Conservation (phyloP, 2,797 vertebrate species). For the Hydrocynus forskahlii region DNA sequence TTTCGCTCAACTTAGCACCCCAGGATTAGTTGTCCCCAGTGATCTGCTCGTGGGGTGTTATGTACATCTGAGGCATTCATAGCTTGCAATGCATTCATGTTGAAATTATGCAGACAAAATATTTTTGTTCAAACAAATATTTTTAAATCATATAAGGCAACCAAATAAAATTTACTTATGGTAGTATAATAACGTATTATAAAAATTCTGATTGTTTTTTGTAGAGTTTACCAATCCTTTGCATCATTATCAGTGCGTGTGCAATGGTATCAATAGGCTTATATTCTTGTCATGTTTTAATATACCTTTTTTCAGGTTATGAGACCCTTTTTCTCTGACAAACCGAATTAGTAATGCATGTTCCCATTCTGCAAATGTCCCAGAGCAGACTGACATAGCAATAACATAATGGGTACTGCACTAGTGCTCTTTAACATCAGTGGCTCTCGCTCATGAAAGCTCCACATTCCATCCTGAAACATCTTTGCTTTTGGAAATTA, state of each 20-base stretch:
- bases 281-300: conserved; percentile 20
- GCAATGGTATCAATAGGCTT: conserved; percentile 40
- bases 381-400: conserved; percentile 35
- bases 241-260: conserved; percentile 11
- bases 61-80: conserved; percentile 40
- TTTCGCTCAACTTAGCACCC: conserved; percentile 54
- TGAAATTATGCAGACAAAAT: too few species aligned
- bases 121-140: too few species aligned
- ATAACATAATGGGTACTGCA: conserved; percentile 29
- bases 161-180: too few species aligned
- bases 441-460: not conserved
- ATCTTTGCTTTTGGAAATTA: not conserved
- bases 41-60: conserved; percentile 48
- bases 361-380: conserved; percentile 28
- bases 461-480: not conserved
- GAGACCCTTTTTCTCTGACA: conserved; percentile 51
- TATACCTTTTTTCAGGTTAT: conserved; percentile 50
- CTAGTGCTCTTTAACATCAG: conserved; percentile 26
- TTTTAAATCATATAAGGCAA: too few species aligned
- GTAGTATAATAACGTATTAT: too few species aligned
- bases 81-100: too few species aligned
- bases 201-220: too few species aligned
- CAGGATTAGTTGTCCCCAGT: conserved; percentile 34
- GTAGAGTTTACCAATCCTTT: too few species aligned
- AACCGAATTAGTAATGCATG: conserved; percentile 47